Evolutionary conservation across 2,113 vertebrate species (phyloP).

Genomic region (Dissostichus mawsoni): DNA sequence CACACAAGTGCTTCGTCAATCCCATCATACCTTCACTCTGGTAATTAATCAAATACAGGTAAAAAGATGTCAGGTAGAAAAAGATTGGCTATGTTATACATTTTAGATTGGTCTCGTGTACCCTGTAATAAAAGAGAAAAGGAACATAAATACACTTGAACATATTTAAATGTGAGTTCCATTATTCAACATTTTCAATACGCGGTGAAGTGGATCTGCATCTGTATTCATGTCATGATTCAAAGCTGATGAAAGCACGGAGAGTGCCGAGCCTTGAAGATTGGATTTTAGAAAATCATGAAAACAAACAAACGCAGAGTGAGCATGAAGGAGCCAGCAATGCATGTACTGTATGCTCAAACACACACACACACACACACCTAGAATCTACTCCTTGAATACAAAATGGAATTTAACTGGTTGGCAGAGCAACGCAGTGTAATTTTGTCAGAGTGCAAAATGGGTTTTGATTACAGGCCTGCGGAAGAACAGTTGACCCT

Average conservation of each 20-base stretch:
- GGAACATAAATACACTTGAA: background rate
- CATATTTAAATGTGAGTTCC: constrained; percentile 21
- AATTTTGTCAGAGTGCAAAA: constrained; percentile 62
- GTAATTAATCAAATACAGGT: background rate
- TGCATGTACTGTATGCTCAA: background rate
- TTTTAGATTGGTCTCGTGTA: background rate
- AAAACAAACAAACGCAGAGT: constrained; percentile 42
- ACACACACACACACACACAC: constrained; percentile 6
- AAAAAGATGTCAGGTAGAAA: background rate
- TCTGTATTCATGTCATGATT: constrained; percentile 47
- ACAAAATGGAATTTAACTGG: constrained; percentile 31
- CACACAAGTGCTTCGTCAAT: too few species aligned
- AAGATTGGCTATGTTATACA: background rate
- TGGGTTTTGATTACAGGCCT: constrained; percentile 63
- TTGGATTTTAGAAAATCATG: constrained; percentile 34
- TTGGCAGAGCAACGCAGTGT: constrained; percentile 33
- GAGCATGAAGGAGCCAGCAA: constrained; percentile 7
- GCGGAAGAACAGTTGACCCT: constrained; percentile 64
- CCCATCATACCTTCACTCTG: too few species aligned
- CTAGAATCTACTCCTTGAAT: constrained; percentile 25
- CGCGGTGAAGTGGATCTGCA: constrained; percentile 5
- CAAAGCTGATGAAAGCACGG: constrained; percentile 26
- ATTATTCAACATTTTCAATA: constrained; percentile 1
- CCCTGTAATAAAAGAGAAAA: constrained; percentile 7
- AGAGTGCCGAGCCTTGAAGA: constrained; percentile 24